phyloP scores from a whole-genome alignment of 2,888 invertebrate species.

The Julus scanicus region DNA sequence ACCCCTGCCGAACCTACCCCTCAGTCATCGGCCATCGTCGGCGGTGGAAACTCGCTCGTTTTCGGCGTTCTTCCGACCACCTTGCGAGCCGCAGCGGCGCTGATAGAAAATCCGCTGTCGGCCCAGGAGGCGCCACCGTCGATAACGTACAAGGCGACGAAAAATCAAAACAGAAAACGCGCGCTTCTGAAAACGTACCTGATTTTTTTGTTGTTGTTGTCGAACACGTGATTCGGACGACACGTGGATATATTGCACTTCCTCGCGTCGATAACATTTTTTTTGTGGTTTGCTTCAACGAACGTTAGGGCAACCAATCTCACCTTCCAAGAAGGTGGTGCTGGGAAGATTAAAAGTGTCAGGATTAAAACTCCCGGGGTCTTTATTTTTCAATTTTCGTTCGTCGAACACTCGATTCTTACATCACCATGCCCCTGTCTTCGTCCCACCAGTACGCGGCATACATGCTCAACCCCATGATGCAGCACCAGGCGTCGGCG shows the following conservation, averaged over 20 bases:
- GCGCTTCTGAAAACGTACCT: background rate
- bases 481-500: constrained; percentile 21
- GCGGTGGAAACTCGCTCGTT: background rate
- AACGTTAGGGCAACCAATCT: background rate
- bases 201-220: background rate
- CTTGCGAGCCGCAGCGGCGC: background rate
- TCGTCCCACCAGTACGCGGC: constrained; percentile 48
- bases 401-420: background rate
- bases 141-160: background rate
- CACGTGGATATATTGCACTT: background rate
- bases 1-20: background rate
- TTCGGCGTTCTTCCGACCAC: constrained; percentile 13
- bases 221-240: background rate
- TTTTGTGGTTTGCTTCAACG: background rate
- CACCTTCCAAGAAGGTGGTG: background rate
- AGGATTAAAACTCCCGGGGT: background rate
- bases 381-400: background rate
- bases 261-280: too few relatives aligned
- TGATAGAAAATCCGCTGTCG: background rate
- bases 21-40: background rate
- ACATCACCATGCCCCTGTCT: constrained; percentile 38
- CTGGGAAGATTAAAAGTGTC: background rate
- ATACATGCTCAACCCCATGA: constrained; percentile 57
- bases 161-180: background rate
- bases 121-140: background rate